Base-by-base conservation (phyloP, 1,140 invertebrate genomes). In the Anastrepha ludens region DNA sequence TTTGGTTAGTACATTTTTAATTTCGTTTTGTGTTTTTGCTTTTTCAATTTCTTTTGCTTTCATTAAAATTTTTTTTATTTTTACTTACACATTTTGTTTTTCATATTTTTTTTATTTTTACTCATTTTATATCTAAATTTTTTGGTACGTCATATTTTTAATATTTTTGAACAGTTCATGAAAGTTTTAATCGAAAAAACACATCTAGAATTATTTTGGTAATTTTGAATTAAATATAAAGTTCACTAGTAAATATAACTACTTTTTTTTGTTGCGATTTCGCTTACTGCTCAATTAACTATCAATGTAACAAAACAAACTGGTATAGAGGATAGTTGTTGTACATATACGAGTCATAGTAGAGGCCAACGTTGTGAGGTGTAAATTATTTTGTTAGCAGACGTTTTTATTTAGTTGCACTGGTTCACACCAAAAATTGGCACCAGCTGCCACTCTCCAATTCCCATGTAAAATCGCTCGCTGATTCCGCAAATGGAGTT, bases 131-230 rank as follows among this genome's bases (percentile, higher is more conserved):
- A 74, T 17, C 67, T 74, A 74, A 74, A 74, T 3, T 74, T 47
- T 47, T 17, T n/a, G 44, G 41, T 74, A 44, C 15, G 15, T 47
- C 41, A 74, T 67, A 67, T 29, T 65, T 67, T 39, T 13, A 29
- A 39, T 11, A 74, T 47, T 74, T 74, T 41, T 47, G 67, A 74
- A 74, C 67, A 47, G 67, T 74, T 44, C 41, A 74, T 17, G 39
- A 44, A 74, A 44, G 39, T 74, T 44, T 39, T 74, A 47, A 74
- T 74, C 44, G 17, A 44, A 74, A 44, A 74, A 74, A 74, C 67
- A 74, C 67, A 74, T 74, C 67, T 74, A 74, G 67, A 74, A 74
- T 74, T n/a, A 44, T 74, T 70, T 74, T 4, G 15, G 13, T 74
- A 74, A 74, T 17, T 47, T 44, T n/a, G 13, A 74, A 74, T 47